Base-by-base conservation (phyloP, 2,888 invertebrate genomes). In the Pogonocherus hispidulus region DNA sequence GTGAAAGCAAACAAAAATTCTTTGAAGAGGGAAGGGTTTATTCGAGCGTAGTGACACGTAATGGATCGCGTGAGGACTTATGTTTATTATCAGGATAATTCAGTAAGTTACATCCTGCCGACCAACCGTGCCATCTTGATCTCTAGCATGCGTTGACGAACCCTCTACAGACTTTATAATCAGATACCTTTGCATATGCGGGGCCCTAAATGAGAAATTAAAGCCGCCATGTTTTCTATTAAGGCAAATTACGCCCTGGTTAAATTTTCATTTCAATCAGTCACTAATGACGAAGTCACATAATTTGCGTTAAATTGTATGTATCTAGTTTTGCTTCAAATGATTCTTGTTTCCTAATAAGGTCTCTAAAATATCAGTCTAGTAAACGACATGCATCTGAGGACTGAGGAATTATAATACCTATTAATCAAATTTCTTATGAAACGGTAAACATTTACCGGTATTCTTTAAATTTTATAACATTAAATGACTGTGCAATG, bases 101-200 rank as follows among this genome's bases (percentile, higher is more conserved):
- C 59, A 68, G 19, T 41, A 46, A 63, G 73, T 76, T 67, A 72
- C 73, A 68, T 69, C 63, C 74, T 69, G 57, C 57, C 67, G 72
- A 56, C 75, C 70, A 72, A 73, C 72, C 73, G 71, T 74, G 47
- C 56, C 69, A 56, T 67, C 65, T 71, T 67, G 67, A 72, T 71
- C 73, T 71, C 54, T 60, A 67, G 66, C 73, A 67, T 73, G 70
- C 76, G 72, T 75, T 78, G 76, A 78, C 75, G 76, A 77, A 77
- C 71, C 70, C 66, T 63, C 60, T 32, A 67, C 63, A 67, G 71
- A 73, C 73, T 73, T 65, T 67, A 69, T 75, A 73, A 78, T 71
- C 69, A 74, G 75, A 75, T 75, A 72, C 66, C 69, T 69, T 69
- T 68, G 66, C 67, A 63, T 66, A 60, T 49, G 18, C 55, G 22